Evolutionary conservation across 2,888 invertebrate genomes (phyloP).

Genomic region (Escarpia spicata): DNA sequence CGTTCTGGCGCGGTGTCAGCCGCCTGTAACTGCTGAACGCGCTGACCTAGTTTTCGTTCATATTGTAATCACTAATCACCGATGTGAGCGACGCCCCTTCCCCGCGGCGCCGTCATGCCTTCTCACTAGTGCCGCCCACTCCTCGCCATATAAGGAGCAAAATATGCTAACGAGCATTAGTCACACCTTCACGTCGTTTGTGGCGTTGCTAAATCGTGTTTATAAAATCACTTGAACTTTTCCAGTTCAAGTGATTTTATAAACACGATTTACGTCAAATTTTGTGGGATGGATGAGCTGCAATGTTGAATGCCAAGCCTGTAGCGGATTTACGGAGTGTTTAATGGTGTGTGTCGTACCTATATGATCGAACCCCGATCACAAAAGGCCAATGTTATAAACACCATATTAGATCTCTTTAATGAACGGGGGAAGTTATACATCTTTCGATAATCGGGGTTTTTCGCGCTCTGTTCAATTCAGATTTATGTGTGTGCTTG

Average conservation of each 20-base stretch:
- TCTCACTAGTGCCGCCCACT: constrained; percentile 1
- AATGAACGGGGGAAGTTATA: too few relatives aligned
- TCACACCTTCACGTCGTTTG: constrained; percentile 6
- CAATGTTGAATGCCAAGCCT: neutral
- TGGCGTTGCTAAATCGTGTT: too few relatives aligned
- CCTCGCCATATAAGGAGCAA: neutral
- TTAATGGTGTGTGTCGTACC: too few relatives aligned
- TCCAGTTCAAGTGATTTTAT: neutral
- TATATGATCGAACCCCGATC: too few relatives aligned
- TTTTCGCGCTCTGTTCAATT: too few relatives aligned
- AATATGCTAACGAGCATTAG: constrained; percentile 13
- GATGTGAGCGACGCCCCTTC: neutral
- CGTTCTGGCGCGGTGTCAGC: neutral
- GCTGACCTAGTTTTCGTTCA: constrained; percentile 1
- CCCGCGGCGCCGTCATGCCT: neutral
- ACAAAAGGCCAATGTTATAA: too few relatives aligned
- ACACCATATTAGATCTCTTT: too few relatives aligned
- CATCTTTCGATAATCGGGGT: too few relatives aligned
- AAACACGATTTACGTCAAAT: neutral
- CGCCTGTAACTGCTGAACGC: neutral
- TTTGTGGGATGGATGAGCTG: neutral
- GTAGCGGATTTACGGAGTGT: too few relatives aligned
- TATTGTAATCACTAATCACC: neutral
- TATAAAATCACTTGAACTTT: too few relatives aligned
- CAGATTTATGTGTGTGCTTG: too few relatives aligned